A percentile compares a stretch with the other conserved stretches of the same genome.
phyloP scores from a whole-genome alignment of 1,140 invertebrate genomes.

The Brachionus asplanchnoidis region DNA sequence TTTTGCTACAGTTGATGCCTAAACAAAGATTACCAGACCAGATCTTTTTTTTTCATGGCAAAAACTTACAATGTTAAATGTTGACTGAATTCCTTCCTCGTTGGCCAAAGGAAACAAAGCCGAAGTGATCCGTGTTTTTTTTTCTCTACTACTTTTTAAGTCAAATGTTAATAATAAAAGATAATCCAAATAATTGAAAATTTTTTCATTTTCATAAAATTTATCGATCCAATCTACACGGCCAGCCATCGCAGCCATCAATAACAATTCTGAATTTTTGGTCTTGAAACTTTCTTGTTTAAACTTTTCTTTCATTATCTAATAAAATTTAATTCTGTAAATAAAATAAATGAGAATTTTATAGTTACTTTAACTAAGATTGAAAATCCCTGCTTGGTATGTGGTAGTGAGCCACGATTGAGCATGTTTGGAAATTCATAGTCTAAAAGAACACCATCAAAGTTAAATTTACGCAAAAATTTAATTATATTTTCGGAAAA shows the following conservation, averaged over 20 bases:
- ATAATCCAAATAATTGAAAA: neutral
- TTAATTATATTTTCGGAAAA: neutral
- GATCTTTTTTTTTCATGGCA: neutral
- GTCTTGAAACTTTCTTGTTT: neutral
- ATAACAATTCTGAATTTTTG: neutral
- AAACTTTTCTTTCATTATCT: conserved; percentile 30
- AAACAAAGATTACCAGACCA: neutral
- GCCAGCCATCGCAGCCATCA: neutral
- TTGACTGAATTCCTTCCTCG: neutral
- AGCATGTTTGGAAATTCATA: conserved; percentile 35
- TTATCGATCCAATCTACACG: conserved; percentile 23
- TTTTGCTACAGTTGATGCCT: conserved; percentile 32
- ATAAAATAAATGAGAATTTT: neutral
- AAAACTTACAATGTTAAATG: conserved; percentile 5
- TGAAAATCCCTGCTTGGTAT: conserved; percentile 21
- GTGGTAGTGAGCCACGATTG: neutral
- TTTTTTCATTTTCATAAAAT: conserved; percentile 35
- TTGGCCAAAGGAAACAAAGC: neutral
- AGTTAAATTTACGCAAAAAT: conserved; percentile 7
- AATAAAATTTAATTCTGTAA: neutral
- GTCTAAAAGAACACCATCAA: conserved; percentile 28
- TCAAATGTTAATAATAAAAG: conserved; percentile 20
- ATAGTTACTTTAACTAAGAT: neutral
- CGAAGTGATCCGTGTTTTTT: conserved; percentile 33
- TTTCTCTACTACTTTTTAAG: conserved; percentile 1